These are phyloP conservation scores for Typhlichthys eigenmanni DNA, from an alignment of 2,797 vertebrate genomes.

Conservation along the genomic window DNA sequence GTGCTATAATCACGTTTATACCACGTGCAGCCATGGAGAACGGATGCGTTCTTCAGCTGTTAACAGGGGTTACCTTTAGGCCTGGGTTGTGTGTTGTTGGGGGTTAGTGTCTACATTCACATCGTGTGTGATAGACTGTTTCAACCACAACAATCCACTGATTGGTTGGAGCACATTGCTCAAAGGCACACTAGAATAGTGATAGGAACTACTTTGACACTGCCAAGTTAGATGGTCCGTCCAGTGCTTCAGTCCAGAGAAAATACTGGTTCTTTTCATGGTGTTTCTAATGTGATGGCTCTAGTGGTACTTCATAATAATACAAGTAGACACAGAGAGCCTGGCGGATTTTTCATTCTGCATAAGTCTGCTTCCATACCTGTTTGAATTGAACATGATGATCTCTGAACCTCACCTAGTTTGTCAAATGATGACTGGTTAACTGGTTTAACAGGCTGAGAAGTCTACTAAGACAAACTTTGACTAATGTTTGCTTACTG, in stretches of 20 bases:
- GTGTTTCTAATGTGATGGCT: neutral
- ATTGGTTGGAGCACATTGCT: neutral
- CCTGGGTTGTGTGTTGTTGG: slow-evolving; percentile 1
- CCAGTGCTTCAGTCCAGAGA: neutral
- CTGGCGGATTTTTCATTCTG: no score
- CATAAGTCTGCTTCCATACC: no score
- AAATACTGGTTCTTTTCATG: neutral
- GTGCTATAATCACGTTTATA: slow-evolving; percentile 64
- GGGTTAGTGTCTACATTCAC: no score
- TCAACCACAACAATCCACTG: no score
- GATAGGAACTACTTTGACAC: neutral
- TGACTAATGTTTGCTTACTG: no score
- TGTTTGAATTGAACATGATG: no score
- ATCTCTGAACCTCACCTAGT: no score
- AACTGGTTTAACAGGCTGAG: no score
- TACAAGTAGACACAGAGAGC: neutral
- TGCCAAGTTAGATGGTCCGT: neutral
- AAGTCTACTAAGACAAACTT: no score
- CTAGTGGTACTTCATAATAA: neutral
- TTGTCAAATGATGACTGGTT: no score
- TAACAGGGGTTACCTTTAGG: slow-evolving; percentile 1
- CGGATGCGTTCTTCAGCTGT: slow-evolving; percentile 17
- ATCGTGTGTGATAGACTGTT: no score
- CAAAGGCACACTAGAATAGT: neutral
- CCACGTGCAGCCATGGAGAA: slow-evolving; percentile 24